Base-by-base conservation (phyloP, 2,797 vertebrate species). In the Borostomias antarcticus region DNA sequence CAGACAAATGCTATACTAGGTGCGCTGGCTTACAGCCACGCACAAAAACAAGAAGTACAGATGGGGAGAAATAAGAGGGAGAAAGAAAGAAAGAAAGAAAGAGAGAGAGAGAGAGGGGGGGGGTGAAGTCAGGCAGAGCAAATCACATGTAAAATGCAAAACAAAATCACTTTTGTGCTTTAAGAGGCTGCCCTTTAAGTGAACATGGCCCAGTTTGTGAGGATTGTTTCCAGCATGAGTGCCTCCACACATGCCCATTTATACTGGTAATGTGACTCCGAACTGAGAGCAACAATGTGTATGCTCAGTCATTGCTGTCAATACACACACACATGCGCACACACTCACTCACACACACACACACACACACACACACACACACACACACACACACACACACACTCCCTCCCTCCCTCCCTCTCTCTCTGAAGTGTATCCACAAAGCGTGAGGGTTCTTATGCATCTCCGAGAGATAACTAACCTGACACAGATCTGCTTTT, bases 271-370 rank as follows among this genome's bases (percentile, higher is more conserved):
- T 66, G 9, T 60, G 2, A 26, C 1, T 51, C 40, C 47, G 35
- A 15, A 17, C 26, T 15, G n/a, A 47, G 23, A 40, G 37, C 2
- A 43, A 7, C 35, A 58, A 15, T 43, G 57, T 26, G n/a, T 64
- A 10, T 83, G 70, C 69, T 80, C 63, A 69, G 74, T 33, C 50
- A n/a, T n/a, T n/a, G n/a, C n/a, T n/a, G n/a, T 53, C 37, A 45
- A 17, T 45, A 6, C n/a, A n/a, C n/a, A n/a, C n/a, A 51, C 48
- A 2, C 15, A 53, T 58, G 5, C 7, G 1, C 21, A 61, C 71
- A 37, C 54, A 51, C 45, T 65, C 50, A 45, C 70, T 53, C 68
- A 59, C 25, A 26, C 17, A 21, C 40, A 52, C n/a, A n/a, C 19
- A 35, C 40, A 5, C 43, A 37, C 6, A 11, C 35, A 37, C 35